phyloP scores from a whole-genome alignment of 1,140 invertebrate genomes.

The Leptinotarsa texana region DNA sequence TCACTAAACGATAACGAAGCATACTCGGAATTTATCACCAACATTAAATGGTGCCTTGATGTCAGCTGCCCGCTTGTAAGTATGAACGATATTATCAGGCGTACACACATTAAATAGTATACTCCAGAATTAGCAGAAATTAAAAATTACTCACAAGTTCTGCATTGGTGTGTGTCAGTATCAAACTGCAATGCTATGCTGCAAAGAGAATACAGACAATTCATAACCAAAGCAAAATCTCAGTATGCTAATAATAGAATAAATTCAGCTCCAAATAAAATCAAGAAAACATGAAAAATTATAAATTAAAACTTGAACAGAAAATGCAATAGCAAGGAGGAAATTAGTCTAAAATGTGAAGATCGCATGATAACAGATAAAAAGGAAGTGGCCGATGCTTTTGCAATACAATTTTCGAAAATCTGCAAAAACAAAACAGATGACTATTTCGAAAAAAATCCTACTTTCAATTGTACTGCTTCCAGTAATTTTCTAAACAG shows the following conservation, averaged over 20 bases:
- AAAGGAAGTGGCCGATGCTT: too few species aligned
- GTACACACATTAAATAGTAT: not conserved
- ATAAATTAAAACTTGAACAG: too few species aligned
- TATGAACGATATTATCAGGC: slow-evolving; percentile 1
- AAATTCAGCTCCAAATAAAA: slow-evolving; percentile 9
- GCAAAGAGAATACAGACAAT: not conserved
- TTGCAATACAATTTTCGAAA: too few species aligned
- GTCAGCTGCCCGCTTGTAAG: not conserved
- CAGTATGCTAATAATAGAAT: slow-evolving; percentile 7
- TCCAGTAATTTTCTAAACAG: too few species aligned
- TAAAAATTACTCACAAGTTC: not conserved
- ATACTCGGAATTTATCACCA: slow-evolving; percentile 1
- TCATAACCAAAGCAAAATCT: not conserved
- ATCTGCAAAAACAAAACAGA: too few species aligned
- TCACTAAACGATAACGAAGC: slow-evolving; percentile 3
- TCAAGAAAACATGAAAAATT: slow-evolving; percentile 9
- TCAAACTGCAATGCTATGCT: not conserved
- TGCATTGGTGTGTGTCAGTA: not conserved
- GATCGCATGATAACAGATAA: too few species aligned
- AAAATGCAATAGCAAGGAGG: not conserved
- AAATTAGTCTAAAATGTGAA: too few species aligned
- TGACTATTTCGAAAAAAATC: too few species aligned
- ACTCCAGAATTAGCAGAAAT: slow-evolving; percentile 3
- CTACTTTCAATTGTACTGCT: too few species aligned
- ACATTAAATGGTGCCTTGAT: slow-evolving; percentile 4